Percentiles rank a stretch among this genome's conserved stretches.
Evolutionary conservation across 2,797 vertebrate genomes (phyloP).

Genomic region (Fringilla coelebs): DNA sequence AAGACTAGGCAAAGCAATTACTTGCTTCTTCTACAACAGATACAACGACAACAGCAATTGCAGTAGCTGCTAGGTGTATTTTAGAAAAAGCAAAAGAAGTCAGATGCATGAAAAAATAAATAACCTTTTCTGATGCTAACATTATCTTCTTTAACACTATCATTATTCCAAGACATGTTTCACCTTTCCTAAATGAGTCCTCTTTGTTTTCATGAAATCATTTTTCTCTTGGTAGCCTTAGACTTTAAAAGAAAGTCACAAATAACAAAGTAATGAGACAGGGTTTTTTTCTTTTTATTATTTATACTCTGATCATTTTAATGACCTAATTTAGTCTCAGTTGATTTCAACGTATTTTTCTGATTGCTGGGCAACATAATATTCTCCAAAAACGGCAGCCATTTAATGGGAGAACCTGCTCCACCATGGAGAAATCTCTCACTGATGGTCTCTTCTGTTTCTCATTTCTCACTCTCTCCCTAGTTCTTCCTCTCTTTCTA

Average conservation of each 20-base stretch:
- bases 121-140: neutral
- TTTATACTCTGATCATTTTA: slow-evolving; percentile 4
- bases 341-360: slow-evolving; percentile 26
- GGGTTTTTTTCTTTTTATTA: neutral
- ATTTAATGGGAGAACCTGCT: neutral
- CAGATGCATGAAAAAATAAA: slow-evolving; percentile 29
- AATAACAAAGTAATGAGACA: neutral
- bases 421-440: neutral
- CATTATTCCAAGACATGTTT: neutral
- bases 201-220: neutral
- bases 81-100: slow-evolving; percentile 33
- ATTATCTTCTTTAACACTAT: slow-evolving; percentile 2
- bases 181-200: neutral
- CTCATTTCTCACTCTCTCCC: neutral
- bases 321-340: slow-evolving; percentile 36
- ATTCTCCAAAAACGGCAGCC: neutral
- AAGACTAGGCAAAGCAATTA: slow-evolving; percentile 52
- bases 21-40: slow-evolving; percentile 45
- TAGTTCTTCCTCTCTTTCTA: neutral
- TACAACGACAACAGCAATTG: slow-evolving; percentile 6
- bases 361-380: neutral
- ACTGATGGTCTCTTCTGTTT: neutral
- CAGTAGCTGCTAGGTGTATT: slow-evolving; percentile 36
- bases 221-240: neutral
- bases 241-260: neutral